These are phyloP conservation scores for Meiosimyza platycephala DNA, from an alignment of 2,888 invertebrate species.

Conservation along the genomic window DNA sequence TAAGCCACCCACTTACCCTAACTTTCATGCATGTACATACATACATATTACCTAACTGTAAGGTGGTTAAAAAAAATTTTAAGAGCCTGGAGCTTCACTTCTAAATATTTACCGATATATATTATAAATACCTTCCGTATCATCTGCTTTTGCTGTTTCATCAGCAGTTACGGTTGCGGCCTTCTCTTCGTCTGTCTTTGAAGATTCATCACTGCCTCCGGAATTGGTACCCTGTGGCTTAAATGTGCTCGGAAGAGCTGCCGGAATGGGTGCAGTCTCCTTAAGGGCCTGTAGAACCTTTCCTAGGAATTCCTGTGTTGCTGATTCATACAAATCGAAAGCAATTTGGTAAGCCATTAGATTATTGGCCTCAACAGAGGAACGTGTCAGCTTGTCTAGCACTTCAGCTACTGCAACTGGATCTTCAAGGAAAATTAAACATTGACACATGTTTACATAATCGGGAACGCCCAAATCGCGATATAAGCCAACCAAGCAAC, in stretches of 20 bases:
- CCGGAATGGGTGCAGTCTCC: slow-evolving; percentile 84
- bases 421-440: slow-evolving; percentile 96
- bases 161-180: slow-evolving; percentile 52
- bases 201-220: slow-evolving; percentile 46
- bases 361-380: slow-evolving; percentile 78
- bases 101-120: neutral
- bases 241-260: slow-evolving; percentile 79
- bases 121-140: slow-evolving; percentile 65
- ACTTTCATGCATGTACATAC: no score
- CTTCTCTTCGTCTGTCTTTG: slow-evolving; percentile 61
- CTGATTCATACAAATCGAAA: slow-evolving; percentile 99
- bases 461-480: slow-evolving; percentile 90
- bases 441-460: slow-evolving; percentile 98
- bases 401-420: slow-evolving; percentile 93
- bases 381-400: slow-evolving; percentile 87
- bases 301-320: slow-evolving; percentile 96
- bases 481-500: slow-evolving; percentile 90
- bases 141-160: slow-evolving; percentile 68
- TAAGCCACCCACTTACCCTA: no score
- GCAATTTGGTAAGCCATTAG: slow-evolving; percentile 99
- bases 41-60: no score
- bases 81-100: no score
- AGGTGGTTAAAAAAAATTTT: no score
- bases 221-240: slow-evolving; percentile 74
- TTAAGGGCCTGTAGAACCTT: slow-evolving; percentile 85